These are phyloP conservation scores for Seira musarum DNA, from an alignment of 2,888 invertebrate species.

Conservation along the genomic window DNA sequence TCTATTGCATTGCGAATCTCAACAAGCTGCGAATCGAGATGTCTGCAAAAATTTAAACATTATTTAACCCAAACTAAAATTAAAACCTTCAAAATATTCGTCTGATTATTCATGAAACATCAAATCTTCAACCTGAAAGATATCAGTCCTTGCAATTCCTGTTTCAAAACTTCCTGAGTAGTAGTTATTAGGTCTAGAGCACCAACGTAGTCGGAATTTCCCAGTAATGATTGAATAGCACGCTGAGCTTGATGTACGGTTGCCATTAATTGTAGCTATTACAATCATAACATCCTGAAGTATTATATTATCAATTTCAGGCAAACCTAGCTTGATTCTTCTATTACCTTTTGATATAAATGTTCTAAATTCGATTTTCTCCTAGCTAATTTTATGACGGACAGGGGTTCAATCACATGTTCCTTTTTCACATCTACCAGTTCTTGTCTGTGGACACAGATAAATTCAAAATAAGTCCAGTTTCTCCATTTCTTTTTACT, in stretches of 20 bases:
- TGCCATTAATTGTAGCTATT: slow-evolving; percentile 86
- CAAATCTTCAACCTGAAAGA: slow-evolving; percentile 87
- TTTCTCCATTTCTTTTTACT: background rate
- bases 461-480: background rate
- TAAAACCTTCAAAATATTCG: background rate
- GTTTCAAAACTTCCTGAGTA: slow-evolving; percentile 93
- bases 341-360: slow-evolving; percentile 71
- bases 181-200: slow-evolving; percentile 97
- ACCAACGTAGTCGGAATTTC: slow-evolving; percentile 97
- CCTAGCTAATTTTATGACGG: slow-evolving; percentile 77
- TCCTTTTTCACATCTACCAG: slow-evolving; percentile 84
- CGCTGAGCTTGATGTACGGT: slow-evolving; percentile 98
- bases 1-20: slow-evolving; percentile 97
- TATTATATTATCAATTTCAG: slow-evolving; percentile 4
- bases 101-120: no score
- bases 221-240: slow-evolving; percentile 93
- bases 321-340: no score
- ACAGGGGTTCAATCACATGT: slow-evolving; percentile 85
- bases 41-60: slow-evolving; percentile 75
- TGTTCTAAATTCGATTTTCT: slow-evolving; percentile 70
- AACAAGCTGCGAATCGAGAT: slow-evolving; percentile 93
- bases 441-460: slow-evolving; percentile 75
- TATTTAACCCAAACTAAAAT: no score
- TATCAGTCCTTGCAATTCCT: slow-evolving; percentile 92
- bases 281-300: background rate